phyloP scores from a whole-genome alignment of 2,797 vertebrate genomes.

The Australoheros facetus region DNA sequence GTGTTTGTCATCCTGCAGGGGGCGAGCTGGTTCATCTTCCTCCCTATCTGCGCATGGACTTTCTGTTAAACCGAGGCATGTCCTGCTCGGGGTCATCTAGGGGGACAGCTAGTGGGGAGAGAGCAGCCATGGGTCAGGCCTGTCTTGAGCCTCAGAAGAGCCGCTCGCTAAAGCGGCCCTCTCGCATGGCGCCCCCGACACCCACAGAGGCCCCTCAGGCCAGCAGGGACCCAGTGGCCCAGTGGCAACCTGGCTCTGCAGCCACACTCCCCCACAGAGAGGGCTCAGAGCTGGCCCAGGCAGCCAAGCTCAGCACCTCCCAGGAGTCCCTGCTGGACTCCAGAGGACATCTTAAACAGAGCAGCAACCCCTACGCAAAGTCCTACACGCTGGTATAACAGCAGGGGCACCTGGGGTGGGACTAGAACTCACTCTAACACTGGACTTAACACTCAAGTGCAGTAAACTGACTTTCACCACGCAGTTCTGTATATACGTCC shows the following conservation, averaged over 20 bases:
- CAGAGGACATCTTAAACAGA: constrained; percentile 95
- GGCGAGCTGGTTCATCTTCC: constrained; percentile 97
- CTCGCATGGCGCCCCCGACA: constrained; percentile 91
- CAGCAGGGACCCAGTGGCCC: constrained; percentile 89
- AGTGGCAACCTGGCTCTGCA: constrained; percentile 92
- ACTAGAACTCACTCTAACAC: constrained; percentile 75
- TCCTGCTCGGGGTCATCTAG: constrained; percentile 79
- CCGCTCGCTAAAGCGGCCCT: constrained; percentile 94
- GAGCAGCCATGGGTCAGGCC: constrained; percentile 88
- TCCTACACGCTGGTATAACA: constrained; percentile 99
- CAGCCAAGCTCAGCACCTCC: constrained; percentile 98
- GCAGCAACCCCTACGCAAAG: constrained; percentile 97
- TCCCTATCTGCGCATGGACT: constrained; percentile 99
- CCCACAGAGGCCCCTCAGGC: constrained; percentile 89
- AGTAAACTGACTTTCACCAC: constrained; percentile 84
- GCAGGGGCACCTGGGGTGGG: constrained; percentile 79
- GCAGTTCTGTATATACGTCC: constrained; percentile 83
- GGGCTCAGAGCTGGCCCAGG: constrained; percentile 94
- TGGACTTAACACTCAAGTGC: constrained; percentile 82
- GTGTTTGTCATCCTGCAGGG: constrained; percentile 63
- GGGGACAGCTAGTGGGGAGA: constrained; percentile 86
- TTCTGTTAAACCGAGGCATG: constrained; percentile 93
- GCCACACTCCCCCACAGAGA: constrained; percentile 97
- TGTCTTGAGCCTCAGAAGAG: constrained; percentile 99
- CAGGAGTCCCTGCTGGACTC: constrained; percentile 99